Evolutionary conservation across 2,113 vertebrate species (phyloP).

Genomic region (Fregata magnificens): DNA sequence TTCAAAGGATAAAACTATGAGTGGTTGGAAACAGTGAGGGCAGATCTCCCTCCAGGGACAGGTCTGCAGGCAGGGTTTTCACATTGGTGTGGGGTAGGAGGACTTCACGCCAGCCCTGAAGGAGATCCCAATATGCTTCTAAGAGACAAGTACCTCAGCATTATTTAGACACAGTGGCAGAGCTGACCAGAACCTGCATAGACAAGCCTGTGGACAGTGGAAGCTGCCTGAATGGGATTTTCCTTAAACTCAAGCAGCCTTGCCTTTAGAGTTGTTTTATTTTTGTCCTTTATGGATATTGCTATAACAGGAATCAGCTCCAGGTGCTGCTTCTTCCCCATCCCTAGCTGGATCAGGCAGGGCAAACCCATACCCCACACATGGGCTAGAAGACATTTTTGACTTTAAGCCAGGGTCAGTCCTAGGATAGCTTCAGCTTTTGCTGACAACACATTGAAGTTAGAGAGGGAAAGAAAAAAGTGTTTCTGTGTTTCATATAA

Average conservation of each 20-base stretch:
- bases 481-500: background rate
- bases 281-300: rapidly evolving
- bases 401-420: background rate
- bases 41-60: background rate
- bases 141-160: background rate
- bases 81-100: rapidly evolving
- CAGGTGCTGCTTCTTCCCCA: background rate
- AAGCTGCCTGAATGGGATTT: background rate
- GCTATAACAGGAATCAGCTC: background rate
- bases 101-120: no score
- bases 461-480: background rate
- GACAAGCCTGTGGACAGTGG: no score
- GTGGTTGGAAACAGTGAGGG: rapidly evolving
- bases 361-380: no score
- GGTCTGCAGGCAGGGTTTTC: background rate
- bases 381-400: rapidly evolving
- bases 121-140: rapidly evolving
- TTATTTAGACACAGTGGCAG: rapidly evolving
- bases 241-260: background rate
- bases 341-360: background rate
- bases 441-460: rapidly evolving
- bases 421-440: background rate
- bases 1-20: rapidly evolving
- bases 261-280: background rate
- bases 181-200: background rate